Evolutionary conservation across 2,113 vertebrate species (phyloP).

Genomic region (Amblyopsis rosae): DNA sequence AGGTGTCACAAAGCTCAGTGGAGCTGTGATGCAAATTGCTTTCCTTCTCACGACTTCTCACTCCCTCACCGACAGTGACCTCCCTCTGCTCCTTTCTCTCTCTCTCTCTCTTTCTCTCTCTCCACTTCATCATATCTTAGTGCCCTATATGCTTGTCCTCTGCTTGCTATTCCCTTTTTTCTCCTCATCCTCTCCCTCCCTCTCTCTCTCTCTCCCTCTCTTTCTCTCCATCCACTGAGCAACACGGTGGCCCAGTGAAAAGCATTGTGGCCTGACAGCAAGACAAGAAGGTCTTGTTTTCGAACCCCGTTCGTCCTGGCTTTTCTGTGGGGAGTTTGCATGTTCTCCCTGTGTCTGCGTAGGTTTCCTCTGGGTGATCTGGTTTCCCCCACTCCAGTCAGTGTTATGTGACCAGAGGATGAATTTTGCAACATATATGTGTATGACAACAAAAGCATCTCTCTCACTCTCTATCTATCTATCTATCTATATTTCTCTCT

Average conservation of each 20-base stretch:
- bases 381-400: no score
- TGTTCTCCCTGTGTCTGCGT: no score
- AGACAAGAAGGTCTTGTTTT: not conserved
- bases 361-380: no score
- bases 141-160: slow-evolving; percentile 2
- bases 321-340: no score
- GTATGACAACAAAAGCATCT: not conserved
- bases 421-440: no score
- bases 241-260: no score
- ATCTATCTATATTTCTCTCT: slow-evolving; percentile 12
- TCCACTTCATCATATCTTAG: not conserved
- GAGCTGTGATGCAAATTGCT: slow-evolving; percentile 67
- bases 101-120: slow-evolving; percentile 5
- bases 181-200: not conserved
- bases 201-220: not conserved
- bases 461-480: not conserved
- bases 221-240: not conserved
- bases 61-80: slow-evolving; percentile 48
- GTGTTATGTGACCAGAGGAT: no score
- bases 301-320: not conserved
- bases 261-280: no score
- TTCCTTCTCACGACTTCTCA: slow-evolving; percentile 58
- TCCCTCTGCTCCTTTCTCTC: slow-evolving; percentile 26
- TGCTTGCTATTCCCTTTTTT: not conserved
- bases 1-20: slow-evolving; percentile 59